phyloP scores from a whole-genome alignment of 2,113 vertebrate species.

The Nymphicus hollandicus region DNA sequence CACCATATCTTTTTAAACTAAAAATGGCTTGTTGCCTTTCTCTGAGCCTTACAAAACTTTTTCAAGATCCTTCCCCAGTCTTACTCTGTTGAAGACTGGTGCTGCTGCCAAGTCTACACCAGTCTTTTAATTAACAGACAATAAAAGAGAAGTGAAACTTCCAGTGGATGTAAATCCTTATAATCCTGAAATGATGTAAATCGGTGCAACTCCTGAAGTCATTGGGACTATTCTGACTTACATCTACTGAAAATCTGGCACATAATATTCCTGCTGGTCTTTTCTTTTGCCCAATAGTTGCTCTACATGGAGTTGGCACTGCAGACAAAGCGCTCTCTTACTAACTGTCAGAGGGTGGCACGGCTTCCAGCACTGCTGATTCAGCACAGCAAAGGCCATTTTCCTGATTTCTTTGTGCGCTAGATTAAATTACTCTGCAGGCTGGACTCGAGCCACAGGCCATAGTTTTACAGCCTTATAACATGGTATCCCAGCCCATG shows the following conservation, averaged over 20 bases:
- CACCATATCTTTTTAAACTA: not conserved
- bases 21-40: constrained; percentile 1
- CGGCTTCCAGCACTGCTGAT: constrained; percentile 39
- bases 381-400: constrained; percentile 39
- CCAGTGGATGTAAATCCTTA: constrained; percentile 24
- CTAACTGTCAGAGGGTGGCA: constrained; percentile 14
- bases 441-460: constrained; percentile 31
- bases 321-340: constrained; percentile 1
- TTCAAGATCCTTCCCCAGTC: not conserved
- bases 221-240: constrained; percentile 34
- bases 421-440: constrained; percentile 50
- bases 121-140: constrained; percentile 43
- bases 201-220: constrained; percentile 9
- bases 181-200: constrained; percentile 53
- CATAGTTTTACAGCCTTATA: constrained; percentile 26
- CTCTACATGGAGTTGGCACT: not conserved
- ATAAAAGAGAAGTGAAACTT: not conserved
- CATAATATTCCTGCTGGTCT: constrained; percentile 29
- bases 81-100: not conserved
- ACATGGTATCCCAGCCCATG: not conserved
- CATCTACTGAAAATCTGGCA: constrained; percentile 51
- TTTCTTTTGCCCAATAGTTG: not conserved
- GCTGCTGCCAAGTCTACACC: constrained; percentile 12
- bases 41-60: constrained; percentile 1
- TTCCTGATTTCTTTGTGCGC: constrained; percentile 43